Evolutionary conservation across 2,888 invertebrate species (phyloP).

Genomic region (Nemapogon koenigi): DNA sequence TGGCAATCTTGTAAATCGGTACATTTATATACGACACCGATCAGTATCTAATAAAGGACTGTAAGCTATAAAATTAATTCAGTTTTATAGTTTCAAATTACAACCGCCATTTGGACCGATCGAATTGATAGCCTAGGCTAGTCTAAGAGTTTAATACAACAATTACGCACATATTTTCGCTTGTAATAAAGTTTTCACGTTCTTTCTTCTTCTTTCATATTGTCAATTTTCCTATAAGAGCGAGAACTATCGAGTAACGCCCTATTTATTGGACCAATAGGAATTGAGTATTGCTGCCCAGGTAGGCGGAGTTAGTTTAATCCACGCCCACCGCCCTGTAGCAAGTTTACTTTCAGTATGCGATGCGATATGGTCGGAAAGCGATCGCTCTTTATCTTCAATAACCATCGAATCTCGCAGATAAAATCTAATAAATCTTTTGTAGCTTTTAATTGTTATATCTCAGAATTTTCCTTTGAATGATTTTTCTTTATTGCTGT

Average conservation of each 20-base stretch:
- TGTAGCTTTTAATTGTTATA: too few relatives aligned
- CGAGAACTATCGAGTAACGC: too few relatives aligned
- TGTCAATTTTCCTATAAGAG: too few relatives aligned
- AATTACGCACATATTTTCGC: too few relatives aligned
- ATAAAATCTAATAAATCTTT: too few relatives aligned
- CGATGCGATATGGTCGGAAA: too few relatives aligned
- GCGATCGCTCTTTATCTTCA: too few relatives aligned
- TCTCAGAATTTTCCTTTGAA: too few relatives aligned
- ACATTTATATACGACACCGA: too few relatives aligned
- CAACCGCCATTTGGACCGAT: constrained; percentile 11
- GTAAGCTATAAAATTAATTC: constrained; percentile 12
- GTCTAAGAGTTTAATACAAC: constrained; percentile 28
- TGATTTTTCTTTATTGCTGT: too few relatives aligned
- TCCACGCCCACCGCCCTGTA: constrained; percentile 39
- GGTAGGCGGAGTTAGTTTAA: constrained; percentile 27
- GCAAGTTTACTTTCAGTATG: too few relatives aligned
- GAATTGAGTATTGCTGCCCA: constrained; percentile 23
- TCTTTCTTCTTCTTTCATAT: constrained; percentile 25
- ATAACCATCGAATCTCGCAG: too few relatives aligned
- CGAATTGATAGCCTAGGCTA: constrained; percentile 13
- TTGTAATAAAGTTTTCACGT: constrained; percentile 47
- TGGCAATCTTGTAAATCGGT: neutral
- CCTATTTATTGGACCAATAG: constrained; percentile 35
- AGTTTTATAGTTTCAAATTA: constrained; percentile 15
- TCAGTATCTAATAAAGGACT: neutral